Conservation (phyloP, 2,797 vertebrate genomes). For the Pitangus sulphuratus region DNA sequence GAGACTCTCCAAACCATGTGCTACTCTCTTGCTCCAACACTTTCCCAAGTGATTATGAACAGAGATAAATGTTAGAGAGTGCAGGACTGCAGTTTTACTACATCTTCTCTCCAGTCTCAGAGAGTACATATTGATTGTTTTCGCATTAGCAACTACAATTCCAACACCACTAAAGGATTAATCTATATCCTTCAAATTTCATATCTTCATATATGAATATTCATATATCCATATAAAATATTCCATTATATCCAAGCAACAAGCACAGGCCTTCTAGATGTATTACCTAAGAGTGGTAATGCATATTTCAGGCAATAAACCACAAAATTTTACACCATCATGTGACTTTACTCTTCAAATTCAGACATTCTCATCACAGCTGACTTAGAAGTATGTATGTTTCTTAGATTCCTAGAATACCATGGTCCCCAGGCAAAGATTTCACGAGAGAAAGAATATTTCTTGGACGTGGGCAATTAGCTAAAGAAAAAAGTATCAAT, state of each 20-base stretch:
- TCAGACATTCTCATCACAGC: background rate
- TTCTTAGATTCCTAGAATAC: background rate
- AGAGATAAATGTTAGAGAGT: background rate
- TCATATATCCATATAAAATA: background rate
- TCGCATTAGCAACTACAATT: background rate
- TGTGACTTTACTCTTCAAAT: background rate
- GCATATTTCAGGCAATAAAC: background rate
- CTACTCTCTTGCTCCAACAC: rapidly evolving
- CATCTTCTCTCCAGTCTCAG: background rate
- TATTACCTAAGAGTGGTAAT: background rate
- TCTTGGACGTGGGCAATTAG: slow-evolving; percentile 23
- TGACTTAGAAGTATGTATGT: background rate
- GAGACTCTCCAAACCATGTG: background rate
- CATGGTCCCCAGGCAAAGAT: background rate
- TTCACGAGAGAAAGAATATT: background rate
- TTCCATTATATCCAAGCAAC: background rate
- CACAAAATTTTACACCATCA: background rate
- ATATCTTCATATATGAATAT: background rate
- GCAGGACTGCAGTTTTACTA: background rate
- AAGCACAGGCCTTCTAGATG: background rate
- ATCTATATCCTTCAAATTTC: background rate
- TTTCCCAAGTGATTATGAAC: background rate
- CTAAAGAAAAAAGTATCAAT: background rate
- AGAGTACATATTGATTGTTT: background rate
- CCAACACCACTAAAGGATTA: background rate